These are phyloP conservation scores for Anastrepha ludens DNA, from an alignment of 1,140 invertebrate species.

Conservation along the genomic window DNA sequence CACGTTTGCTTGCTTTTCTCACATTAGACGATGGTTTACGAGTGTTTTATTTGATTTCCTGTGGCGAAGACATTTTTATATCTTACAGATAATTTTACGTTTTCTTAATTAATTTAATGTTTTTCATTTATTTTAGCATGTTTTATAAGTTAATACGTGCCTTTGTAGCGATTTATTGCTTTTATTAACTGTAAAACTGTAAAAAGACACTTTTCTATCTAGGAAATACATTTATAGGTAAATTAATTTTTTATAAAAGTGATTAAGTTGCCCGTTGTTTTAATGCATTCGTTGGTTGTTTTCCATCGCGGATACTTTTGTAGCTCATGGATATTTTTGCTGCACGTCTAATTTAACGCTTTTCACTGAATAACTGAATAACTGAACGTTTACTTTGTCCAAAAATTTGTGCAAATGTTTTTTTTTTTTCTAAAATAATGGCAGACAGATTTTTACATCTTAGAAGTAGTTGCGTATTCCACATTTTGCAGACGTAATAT, in stretches of 20 bases:
- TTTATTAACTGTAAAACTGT: neutral
- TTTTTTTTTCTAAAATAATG: no score
- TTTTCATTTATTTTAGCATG: neutral
- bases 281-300: no score
- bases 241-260: neutral
- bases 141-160: neutral
- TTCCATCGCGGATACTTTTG: no score
- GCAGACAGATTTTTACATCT: no score
- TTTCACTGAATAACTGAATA: no score
- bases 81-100: neutral
- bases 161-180: neutral
- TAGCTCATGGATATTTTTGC: no score
- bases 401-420: no score
- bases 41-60: constrained; percentile 16
- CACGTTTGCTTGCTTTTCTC: constrained; percentile 38
- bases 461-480: no score
- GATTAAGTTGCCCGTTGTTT: no score
- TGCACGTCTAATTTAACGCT: no score
- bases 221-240: neutral
- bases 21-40: constrained; percentile 29
- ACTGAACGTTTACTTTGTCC: no score
- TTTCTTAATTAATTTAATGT: neutral
- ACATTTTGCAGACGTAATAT: no score
- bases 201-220: neutral
- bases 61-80: constrained; percentile 23